Evolutionary conservation across 2,797 vertebrate genomes (phyloP), one percentile per base, ranked within the genome.

Genomic region (Notamacropus eugenii): DNA sequence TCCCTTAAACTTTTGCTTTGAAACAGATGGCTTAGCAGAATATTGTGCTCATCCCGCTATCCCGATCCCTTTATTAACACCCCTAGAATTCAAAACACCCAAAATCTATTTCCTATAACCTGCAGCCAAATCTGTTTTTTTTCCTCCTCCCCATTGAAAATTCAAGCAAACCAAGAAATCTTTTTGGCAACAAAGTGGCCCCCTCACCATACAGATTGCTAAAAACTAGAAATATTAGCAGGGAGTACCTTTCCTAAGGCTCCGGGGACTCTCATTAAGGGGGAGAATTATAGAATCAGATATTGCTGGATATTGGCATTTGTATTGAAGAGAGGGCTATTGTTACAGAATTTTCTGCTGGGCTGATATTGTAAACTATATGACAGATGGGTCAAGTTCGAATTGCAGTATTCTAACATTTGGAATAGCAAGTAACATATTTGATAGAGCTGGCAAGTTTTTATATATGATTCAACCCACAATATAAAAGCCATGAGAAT

Each of bases 321-420:
- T 97, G 96, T 96, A 93, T 74, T 96, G 98, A 98, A 98, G 97
- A 97, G 97, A 98, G 98, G 98, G 97, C 98, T 98, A 99, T 98
- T 98, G 98, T 98, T 97, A 97, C 94, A 98, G 97, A 98, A 98
- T 97, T 98, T 98, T 99, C 97, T 98, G 98, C 98, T 98, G 96
- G 98, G 98, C 98, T 98, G 98, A 98, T 99, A 99, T 98, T 98
- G 98, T 98, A 99, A 99, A 99, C 98, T 98, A 98, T 99, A 99
- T 99, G 99, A 99, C 99, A 99, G 99, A 99, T 99, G 99, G 99
- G 99, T 99, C 99, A 99, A 99, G 98, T 98, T 98, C 99, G 99
- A 98, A 99, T 99, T 98, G 98, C 98, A 97, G 98, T 98, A 98
- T 98, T 99, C 98, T 99, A 99, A 99, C 99, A 99, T 99, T 99